phyloP scores from a whole-genome alignment of 2,797 vertebrate species.

The Thamnophis elegans region DNA sequence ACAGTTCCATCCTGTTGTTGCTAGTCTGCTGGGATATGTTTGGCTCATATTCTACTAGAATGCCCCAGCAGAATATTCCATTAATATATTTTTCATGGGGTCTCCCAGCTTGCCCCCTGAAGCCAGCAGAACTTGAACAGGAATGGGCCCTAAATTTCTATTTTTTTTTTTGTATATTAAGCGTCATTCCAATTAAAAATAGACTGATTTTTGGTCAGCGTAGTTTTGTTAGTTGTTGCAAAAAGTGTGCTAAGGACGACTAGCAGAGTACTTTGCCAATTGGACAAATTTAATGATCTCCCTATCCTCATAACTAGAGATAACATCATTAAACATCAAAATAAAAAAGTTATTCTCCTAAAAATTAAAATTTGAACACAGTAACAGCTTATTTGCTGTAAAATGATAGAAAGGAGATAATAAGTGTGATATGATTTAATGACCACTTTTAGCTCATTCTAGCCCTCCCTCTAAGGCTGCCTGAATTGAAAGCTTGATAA shows the following conservation, averaged over 20 bases:
- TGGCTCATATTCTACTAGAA: neutral
- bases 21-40: neutral
- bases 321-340: slow-evolving; percentile 41
- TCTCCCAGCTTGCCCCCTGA: neutral
- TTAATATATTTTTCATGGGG: neutral
- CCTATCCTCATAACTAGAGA: slow-evolving; percentile 26
- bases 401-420: slow-evolving; percentile 18
- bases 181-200: neutral
- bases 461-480: slow-evolving; percentile 9
- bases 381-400: slow-evolving; percentile 24
- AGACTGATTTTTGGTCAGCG: neutral
- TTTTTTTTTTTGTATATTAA: neutral
- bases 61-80: neutral
- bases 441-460: slow-evolving; percentile 9
- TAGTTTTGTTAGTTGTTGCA: neutral
- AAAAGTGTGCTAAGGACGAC: neutral
- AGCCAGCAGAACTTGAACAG: neutral
- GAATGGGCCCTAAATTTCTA: neutral
- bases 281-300: slow-evolving; percentile 4
- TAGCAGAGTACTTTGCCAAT: neutral
- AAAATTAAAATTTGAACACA: neutral
- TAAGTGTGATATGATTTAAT: slow-evolving; percentile 40
- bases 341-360: slow-evolving; percentile 32
- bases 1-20: neutral
- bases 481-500: slow-evolving; percentile 45